Evolutionary conservation across 2,113 vertebrate species (phyloP).

Genomic region (Megaptera novaeangliae): DNA sequence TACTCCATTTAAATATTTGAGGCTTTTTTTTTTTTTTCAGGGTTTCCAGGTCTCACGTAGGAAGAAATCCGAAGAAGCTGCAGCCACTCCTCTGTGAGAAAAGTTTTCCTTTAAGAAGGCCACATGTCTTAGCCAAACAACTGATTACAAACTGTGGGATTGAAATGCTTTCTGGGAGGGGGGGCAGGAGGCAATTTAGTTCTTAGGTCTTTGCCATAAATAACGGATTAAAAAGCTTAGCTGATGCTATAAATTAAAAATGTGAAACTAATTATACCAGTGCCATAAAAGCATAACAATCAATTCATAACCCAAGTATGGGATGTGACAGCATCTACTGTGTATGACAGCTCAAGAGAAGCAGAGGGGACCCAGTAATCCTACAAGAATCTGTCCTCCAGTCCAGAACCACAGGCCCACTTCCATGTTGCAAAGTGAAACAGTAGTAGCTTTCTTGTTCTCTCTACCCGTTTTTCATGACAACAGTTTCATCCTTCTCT

Average conservation of each 20-base stretch:
- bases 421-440: constrained; percentile 25
- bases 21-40: neutral
- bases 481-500: neutral
- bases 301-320: constrained; percentile 60
- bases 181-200: constrained; percentile 44
- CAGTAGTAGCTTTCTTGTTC: constrained; percentile 39
- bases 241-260: constrained; percentile 69
- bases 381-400: neutral
- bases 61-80: constrained; percentile 13
- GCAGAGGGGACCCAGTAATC: neutral
- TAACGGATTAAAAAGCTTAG: constrained; percentile 66
- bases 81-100: neutral
- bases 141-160: neutral
- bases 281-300: constrained; percentile 57
- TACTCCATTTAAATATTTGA: neutral
- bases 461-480: constrained; percentile 39
- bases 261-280: constrained; percentile 65
- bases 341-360: neutral
- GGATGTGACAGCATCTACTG: constrained; percentile 46
- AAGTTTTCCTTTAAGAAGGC: constrained; percentile 14
- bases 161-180: neutral
- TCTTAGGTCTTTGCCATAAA: constrained; percentile 66
- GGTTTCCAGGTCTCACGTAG: neutral
- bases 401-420: constrained; percentile 19
- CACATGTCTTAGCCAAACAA: constrained; percentile 33